Percentiles rank a stretch among this genome's conserved stretches.
Conservation (phyloP, 1,140 invertebrate genomes). For the Globodera ellingtonae region DNA sequence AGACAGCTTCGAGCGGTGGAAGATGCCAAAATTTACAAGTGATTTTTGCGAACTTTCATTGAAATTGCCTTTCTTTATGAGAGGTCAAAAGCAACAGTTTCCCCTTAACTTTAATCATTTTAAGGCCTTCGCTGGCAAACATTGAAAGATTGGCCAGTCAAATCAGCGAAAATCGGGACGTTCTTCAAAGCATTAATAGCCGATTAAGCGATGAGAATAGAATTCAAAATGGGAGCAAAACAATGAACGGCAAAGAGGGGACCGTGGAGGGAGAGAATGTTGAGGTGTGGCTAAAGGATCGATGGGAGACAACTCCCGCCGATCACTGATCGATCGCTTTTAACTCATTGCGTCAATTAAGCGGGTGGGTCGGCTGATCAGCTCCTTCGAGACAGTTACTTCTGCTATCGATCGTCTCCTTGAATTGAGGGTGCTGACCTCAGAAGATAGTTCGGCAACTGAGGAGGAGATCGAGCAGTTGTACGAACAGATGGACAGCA, state of each 20-base stretch:
- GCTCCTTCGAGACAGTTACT: constrained; percentile 35
- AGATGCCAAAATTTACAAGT: constrained; percentile 48
- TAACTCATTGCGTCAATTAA: constrained; percentile 16
- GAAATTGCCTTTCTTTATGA: not conserved
- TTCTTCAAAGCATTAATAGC: constrained; percentile 17
- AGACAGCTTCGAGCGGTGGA: constrained; percentile 32
- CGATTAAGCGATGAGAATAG: not conserved
- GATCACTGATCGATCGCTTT: not conserved
- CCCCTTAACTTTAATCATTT: constrained; percentile 17
- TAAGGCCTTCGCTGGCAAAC: constrained; percentile 46
- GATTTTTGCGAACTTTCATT: not conserved
- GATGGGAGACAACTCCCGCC: too few relatives aligned
- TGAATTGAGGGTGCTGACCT: constrained; percentile 3
- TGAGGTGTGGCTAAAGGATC: not conserved
- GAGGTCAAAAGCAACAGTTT: not conserved
- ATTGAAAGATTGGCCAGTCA: constrained; percentile 44
- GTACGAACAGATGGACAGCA: constrained; percentile 32
- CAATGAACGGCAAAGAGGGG: constrained; percentile 2
- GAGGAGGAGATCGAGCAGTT: constrained; percentile 35
- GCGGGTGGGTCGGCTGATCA: constrained; percentile 38
- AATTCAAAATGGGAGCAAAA: not conserved
- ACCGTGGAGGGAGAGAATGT: constrained; percentile 12
- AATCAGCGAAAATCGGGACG: constrained; percentile 21
- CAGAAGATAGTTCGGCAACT: constrained; percentile 19
- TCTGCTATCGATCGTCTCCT: constrained; percentile 13